These are phyloP conservation scores for Aphodius sticticus DNA, from an alignment of 2,888 invertebrate species.

Conservation along the genomic window DNA sequence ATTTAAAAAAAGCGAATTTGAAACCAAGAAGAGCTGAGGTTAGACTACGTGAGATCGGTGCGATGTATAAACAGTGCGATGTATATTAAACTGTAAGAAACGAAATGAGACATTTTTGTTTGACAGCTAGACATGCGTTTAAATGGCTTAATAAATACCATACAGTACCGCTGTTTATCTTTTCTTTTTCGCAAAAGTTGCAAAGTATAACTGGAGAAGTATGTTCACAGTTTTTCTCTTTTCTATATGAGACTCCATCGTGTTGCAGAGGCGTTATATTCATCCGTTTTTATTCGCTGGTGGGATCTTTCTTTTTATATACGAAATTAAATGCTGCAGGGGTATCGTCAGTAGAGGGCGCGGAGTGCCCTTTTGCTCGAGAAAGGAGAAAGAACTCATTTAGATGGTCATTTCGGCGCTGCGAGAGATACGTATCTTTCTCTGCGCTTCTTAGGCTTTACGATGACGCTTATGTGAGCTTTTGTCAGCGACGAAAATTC, in stretches of 20 bases:
- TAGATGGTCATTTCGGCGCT: neutral
- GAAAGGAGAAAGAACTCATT: neutral
- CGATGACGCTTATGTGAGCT: neutral
- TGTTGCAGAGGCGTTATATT: neutral
- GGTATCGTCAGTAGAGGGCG: neutral
- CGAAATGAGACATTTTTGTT: too few relatives aligned
- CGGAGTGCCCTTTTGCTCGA: neutral
- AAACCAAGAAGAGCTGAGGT: too few relatives aligned
- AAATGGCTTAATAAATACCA: too few relatives aligned
- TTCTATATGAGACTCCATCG: neutral
- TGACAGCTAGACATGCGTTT: too few relatives aligned
- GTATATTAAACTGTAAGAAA: too few relatives aligned
- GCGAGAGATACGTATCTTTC: neutral
- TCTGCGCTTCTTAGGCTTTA: neutral
- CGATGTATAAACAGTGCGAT: too few relatives aligned
- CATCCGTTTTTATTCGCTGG: neutral
- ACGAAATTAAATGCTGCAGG: neutral
- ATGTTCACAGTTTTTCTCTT: neutral
- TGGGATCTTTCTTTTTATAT: neutral
- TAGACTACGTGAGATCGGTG: too few relatives aligned
- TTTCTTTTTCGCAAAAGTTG: too few relatives aligned
- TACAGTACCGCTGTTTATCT: too few relatives aligned
- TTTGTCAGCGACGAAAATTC: neutral
- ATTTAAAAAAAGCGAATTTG: too few relatives aligned
- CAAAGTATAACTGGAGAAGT: too few relatives aligned